Base-by-base conservation (phyloP, 2,888 invertebrate genomes). In the Eristalis intricaria region DNA sequence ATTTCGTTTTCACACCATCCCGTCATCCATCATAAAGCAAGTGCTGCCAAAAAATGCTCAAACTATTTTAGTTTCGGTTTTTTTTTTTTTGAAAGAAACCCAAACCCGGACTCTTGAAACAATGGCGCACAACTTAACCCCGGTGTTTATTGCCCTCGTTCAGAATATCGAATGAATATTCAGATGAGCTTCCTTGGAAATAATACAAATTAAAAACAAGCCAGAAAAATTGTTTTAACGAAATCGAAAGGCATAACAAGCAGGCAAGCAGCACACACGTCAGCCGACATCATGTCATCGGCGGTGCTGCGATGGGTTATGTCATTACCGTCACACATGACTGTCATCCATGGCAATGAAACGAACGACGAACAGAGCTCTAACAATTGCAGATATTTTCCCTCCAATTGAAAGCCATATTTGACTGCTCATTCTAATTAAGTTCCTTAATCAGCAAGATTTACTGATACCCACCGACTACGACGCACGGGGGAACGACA, bases 251-350 rank as follows among this genome's bases (percentile, higher is more conserved):
- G 76, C 70, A 75, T 76, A 82, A 75, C 81, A 23, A 58, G 22
- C 19, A 22, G 8, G 7, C 38, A 50, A 23, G 15, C 29, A 61
- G 2, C 61, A 26, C 60, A 50, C 68, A 69, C 23, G 56, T 74
- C 74, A 69, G 40, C 69, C 43, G 69, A 63, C 68, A 75, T 64
- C 63, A 40, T 38, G 74, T 43, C 19, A 43, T 58, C 26, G 26
- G 26, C 7, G 66, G 22, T 50, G 66, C 43, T 63, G 50, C 66
- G 83, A 29, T 75, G 75, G 76, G 79, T 87, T 87, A 87, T 87
- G 87, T 87, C 87, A 87, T 87, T 84, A 87, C 60, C 87, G 87
- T 87, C 87, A 87, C 87, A 87, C 87, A 87, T 87, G 87, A 80
- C 84, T 87, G 87, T 87, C 79, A 80, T 80, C 80, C 87, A 68